phyloP scores from a whole-genome alignment of 1,140 invertebrate species.

The Listronotus bonariensis region DNA sequence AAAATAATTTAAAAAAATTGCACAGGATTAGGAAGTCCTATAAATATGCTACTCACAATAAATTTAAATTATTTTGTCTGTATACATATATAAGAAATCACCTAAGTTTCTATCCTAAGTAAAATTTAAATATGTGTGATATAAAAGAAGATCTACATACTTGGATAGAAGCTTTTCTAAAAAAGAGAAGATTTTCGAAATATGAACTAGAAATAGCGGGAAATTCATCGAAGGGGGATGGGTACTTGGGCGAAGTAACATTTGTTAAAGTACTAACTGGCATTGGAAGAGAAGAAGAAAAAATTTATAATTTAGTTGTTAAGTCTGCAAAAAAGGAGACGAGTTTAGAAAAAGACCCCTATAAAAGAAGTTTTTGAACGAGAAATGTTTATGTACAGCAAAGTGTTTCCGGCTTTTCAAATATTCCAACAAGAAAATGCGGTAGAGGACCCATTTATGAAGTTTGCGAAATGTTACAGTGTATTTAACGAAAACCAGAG shows the following conservation, averaged over 20 bases:
- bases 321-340: constrained; percentile 42
- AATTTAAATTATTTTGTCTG: too few species aligned
- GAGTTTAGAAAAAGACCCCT: constrained; percentile 36
- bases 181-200: constrained; percentile 16
- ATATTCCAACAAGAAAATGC: constrained; percentile 32
- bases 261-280: constrained; percentile 37
- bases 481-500: constrained; percentile 50
- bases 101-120: too few species aligned
- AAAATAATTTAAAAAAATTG: too few species aligned
- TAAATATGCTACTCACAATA: too few species aligned
- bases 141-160: constrained; percentile 9
- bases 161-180: constrained; percentile 22
- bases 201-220: constrained; percentile 41
- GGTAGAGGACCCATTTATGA: constrained; percentile 35
- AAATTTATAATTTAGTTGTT: constrained; percentile 40
- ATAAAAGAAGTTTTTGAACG: constrained; percentile 35
- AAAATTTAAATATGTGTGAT: background rate
- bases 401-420: constrained; percentile 37
- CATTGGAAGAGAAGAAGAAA: constrained; percentile 16
- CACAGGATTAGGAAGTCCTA: too few species aligned
- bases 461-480: constrained; percentile 53
- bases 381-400: constrained; percentile 43
- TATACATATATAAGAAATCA: too few species aligned
- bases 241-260: constrained; percentile 46
- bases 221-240: constrained; percentile 41